Conservation (phyloP, 2,113 vertebrate genomes). For the Agapornis roseicollis region DNA sequence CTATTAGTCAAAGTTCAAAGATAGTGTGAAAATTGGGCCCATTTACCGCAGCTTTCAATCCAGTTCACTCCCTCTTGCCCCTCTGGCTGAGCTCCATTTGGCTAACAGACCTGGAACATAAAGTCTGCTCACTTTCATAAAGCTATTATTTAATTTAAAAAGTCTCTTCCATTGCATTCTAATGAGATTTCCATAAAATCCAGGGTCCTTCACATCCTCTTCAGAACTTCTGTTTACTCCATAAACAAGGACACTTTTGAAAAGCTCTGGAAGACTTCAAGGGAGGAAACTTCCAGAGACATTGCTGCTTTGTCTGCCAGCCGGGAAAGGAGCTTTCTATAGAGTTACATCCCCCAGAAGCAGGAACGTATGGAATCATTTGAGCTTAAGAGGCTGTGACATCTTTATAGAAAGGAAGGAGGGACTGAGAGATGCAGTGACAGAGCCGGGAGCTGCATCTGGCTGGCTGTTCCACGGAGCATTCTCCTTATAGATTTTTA, state of each 20-base stretch:
- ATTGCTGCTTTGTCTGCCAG: neutral
- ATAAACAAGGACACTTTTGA: neutral
- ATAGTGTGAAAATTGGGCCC: neutral
- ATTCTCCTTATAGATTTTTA: slow-evolving; percentile 67
- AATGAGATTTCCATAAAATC: slow-evolving; percentile 33
- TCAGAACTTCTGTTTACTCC: neutral
- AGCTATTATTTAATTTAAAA: slow-evolving; percentile 46
- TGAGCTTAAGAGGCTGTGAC: slow-evolving; percentile 52
- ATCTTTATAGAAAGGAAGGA: slow-evolving; percentile 56
- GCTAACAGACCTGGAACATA: neutral
- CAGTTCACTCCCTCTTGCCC: neutral
- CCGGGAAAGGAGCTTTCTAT: neutral
- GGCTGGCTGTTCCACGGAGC: slow-evolving; percentile 60
- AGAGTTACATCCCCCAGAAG: neutral
- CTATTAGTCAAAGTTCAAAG: neutral
- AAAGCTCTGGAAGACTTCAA: neutral
- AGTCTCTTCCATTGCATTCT: slow-evolving; percentile 2
- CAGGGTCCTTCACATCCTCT: neutral
- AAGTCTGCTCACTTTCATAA: slow-evolving; percentile 18
- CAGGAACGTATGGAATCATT: slow-evolving; percentile 22
- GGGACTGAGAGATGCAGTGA: slow-evolving; percentile 12
- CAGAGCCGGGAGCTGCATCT: neutral
- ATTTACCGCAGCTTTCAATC: neutral
- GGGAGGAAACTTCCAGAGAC: neutral
- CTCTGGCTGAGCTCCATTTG: slow-evolving; percentile 42